phyloP scores from a whole-genome alignment of 2,113 vertebrate genomes.

The Elephas maximus region DNA sequence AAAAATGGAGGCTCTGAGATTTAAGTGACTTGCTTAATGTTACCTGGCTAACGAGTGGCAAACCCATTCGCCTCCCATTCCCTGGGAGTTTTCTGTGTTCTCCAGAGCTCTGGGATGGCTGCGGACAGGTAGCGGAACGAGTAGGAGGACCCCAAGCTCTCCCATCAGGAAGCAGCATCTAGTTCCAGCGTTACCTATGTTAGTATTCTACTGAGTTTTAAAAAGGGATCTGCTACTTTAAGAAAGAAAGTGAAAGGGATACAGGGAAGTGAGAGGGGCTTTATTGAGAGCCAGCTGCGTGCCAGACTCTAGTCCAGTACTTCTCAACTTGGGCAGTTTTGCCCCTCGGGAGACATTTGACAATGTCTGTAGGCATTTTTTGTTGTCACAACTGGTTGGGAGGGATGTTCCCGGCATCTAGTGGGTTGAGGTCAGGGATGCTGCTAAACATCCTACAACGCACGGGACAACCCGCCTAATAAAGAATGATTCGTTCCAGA shows the following conservation, averaged over 20 bases:
- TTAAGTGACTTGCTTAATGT: background rate
- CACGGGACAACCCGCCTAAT: no score
- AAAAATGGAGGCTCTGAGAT: background rate
- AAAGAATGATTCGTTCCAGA: background rate
- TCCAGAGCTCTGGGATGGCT: background rate
- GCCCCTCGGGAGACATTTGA: background rate
- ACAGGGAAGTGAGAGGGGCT: background rate
- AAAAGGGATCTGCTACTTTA: background rate
- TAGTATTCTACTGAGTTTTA: background rate
- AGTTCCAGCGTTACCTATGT: background rate
- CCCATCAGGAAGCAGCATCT: accelerated
- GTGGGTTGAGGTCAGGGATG: background rate
- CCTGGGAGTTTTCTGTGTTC: background rate
- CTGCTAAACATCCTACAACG: background rate
- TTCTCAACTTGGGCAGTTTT: background rate
- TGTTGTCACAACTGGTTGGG: background rate
- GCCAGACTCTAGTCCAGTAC: background rate
- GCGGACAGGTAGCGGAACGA: background rate
- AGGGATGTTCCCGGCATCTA: background rate
- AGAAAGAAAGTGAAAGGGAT: background rate
- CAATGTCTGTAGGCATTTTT: background rate
- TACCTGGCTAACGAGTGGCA: background rate
- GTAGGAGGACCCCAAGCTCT: background rate
- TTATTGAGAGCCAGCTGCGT: background rate
- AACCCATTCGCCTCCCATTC: background rate